Evolutionary conservation across 2,113 vertebrate species (phyloP), one percentile per base, ranked within the genome.

Genomic region (Actenoides lindsayi): DNA sequence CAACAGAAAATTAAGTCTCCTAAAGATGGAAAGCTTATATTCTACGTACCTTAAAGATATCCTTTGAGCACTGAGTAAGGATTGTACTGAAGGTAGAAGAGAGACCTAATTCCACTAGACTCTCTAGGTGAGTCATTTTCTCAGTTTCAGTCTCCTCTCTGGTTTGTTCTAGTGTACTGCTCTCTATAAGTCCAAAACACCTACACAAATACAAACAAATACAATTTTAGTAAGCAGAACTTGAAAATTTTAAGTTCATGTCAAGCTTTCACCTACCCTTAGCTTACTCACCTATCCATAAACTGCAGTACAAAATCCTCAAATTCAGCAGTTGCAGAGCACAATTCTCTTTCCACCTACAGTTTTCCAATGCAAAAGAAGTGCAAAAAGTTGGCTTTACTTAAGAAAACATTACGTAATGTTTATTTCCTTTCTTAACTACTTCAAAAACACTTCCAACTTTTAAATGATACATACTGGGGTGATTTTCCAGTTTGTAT

Each of bases 61-160:
- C 99, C 97, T 99, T 98, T 78, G 99, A 99, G 91, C 99, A 99
- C 67, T 99, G 99, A 37, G 99, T 99, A 75, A 99, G 99, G 95
- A 99, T 99, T 95, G 99, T 99, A 98, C 99, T 99, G 91, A 99
- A 99, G 6, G 99, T 99, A 73, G 99, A 99, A 77, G 99, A 99
- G 50, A 99, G 98, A 53, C 99, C 99, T 13, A 99, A 98, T 94
- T 99, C 99, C 25, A 99, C 99, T 83, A 99, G 97, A 97, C 99
- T 99, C 97, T 99, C 99, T 84, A 99, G 93, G 85, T 99, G 99
- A 95, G 99, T 99, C 99, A 99, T 99, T 97, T 99, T 99, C 97
- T 99, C 99, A 1, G 99, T 99, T 98, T 99, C 99, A 0, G 98
- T 99, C 98, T 99, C 99, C 95, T 99, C 99, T 82, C 99, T 98